phyloP scores from a whole-genome alignment of 2,113 vertebrate genomes.

The Fulica atra region DNA sequence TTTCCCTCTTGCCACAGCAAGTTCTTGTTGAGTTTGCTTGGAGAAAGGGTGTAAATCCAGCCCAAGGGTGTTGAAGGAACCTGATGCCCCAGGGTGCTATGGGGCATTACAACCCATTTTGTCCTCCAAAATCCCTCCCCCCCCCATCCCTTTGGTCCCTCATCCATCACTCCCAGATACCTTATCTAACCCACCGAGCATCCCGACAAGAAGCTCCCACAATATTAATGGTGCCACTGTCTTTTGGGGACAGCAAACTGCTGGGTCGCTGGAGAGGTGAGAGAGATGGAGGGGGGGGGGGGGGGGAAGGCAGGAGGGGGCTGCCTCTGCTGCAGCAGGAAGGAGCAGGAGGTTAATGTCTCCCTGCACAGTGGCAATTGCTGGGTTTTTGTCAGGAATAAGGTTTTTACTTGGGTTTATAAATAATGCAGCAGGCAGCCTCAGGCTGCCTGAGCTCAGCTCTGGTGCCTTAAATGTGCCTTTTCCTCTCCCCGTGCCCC shows the following conservation, averaged over 20 bases:
- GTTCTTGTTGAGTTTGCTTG: not conserved
- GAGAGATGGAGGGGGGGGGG: not conserved
- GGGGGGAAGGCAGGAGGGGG: not conserved
- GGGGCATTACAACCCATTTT: not conserved
- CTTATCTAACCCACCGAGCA: not conserved
- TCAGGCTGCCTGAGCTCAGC: not conserved
- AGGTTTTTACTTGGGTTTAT: constrained; percentile 1
- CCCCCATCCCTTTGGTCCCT: fast-evolving
- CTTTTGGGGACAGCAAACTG: not conserved
- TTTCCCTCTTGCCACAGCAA: not conserved
- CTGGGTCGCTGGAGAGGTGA: fast-evolving
- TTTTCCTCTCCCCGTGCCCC: not conserved
- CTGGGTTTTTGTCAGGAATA: not conserved
- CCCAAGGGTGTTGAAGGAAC: not conserved
- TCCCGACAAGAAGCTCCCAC: fast-evolving
- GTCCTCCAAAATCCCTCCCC: not conserved
- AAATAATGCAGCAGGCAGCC: not conserved
- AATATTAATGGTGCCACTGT: not conserved
- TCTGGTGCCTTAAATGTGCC: not conserved
- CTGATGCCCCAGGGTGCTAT: not conserved
- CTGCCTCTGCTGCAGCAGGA: not conserved
- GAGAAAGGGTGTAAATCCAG: not conserved
- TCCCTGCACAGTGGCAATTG: not conserved
- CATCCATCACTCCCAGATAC: not conserved
- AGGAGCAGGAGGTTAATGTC: not conserved